Percentiles rank a stretch among this genome's conserved stretches.
phyloP scores from a whole-genome alignment of 2,797 vertebrate genomes.

The Leucoraja ocellata region DNA sequence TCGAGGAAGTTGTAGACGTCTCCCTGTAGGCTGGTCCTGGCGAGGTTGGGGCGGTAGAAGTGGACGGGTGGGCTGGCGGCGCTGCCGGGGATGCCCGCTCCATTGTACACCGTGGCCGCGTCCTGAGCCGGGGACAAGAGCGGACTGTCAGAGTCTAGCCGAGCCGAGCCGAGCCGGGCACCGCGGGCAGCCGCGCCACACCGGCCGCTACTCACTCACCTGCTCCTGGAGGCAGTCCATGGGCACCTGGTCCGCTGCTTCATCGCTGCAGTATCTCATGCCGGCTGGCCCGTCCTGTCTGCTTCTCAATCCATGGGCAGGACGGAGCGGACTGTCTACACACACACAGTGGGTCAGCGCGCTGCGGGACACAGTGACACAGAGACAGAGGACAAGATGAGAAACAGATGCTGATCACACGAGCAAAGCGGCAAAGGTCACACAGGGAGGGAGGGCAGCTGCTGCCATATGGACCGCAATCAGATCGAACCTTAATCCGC shows the following conservation, averaged over 20 bases:
- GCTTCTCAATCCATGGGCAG: no score
- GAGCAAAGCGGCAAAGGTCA: background rate
- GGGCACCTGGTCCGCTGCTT: constrained; percentile 51
- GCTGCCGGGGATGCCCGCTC: constrained; percentile 56
- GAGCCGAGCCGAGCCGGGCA: constrained; percentile 21
- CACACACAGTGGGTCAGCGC: background rate
- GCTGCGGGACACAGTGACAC: background rate
- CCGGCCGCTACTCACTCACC: background rate
- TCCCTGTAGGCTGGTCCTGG: constrained; percentile 78
- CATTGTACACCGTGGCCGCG: constrained; percentile 61
- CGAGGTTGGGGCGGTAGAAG: constrained; percentile 63
- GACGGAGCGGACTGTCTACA: no score
- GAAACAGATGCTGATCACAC: background rate
- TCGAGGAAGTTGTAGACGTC: constrained; percentile 89
- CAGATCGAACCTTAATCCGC: background rate
- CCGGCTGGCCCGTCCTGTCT: no score
- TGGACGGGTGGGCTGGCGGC: constrained; percentile 41
- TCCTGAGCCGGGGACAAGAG: constrained; percentile 66
- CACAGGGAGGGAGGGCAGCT: background rate
- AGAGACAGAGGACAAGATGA: background rate
- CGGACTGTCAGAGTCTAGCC: constrained; percentile 48
- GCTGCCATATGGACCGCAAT: background rate
- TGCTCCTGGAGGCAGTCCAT: constrained; percentile 54
- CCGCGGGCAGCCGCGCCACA: no score
- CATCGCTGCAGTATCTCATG: constrained; percentile 52